Conservation (phyloP, 2,113 vertebrate genomes). For the Struthidea cinerea region DNA sequence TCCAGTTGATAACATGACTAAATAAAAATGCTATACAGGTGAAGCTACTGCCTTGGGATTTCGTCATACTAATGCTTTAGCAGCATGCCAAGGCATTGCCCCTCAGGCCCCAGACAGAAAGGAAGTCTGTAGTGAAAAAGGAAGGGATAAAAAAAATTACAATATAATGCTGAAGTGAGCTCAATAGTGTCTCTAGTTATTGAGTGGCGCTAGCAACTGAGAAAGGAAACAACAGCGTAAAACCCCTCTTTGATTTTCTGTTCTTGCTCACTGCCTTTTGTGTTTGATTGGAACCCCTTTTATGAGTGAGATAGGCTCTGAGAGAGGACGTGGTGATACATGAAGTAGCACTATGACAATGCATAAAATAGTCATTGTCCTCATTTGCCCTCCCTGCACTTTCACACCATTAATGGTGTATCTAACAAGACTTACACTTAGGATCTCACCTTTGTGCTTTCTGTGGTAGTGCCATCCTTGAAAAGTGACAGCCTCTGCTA, state of each 20-base stretch:
- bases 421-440: not conserved
- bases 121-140: not conserved
- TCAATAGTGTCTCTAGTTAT: not conserved
- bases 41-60: not conserved
- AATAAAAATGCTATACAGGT: not conserved
- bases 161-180: not conserved
- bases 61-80: slow-evolving; percentile 33
- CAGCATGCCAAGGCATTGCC: not conserved
- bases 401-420: not conserved
- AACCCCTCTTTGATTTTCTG: not conserved
- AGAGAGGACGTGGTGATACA: not conserved
- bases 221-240: not conserved
- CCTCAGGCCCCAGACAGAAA: not conserved
- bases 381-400: not conserved
- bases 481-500: not conserved
- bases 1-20: not conserved
- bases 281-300: not conserved
- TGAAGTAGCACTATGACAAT: not conserved
- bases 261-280: not conserved
- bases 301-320: not conserved
- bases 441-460: not conserved
- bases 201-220: not conserved
- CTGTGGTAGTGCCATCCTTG: not conserved
- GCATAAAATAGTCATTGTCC: not conserved
- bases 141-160: not conserved